Evolutionary conservation across 2,113 vertebrate genomes (phyloP).

Genomic region (Polypterus bichir): DNA sequence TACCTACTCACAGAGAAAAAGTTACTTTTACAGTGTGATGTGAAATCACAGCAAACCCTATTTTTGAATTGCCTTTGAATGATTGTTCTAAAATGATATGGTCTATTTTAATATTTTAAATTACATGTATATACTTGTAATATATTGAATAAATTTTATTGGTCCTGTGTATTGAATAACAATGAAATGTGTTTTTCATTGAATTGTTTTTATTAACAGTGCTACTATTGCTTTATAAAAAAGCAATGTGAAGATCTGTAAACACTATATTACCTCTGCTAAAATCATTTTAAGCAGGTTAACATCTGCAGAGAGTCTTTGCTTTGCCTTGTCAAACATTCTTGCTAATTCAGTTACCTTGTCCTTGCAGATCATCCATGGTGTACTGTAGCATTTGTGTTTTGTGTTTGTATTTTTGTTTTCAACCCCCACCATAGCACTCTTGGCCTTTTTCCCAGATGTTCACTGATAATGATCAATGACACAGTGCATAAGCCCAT

Average conservation of each 20-base stretch:
- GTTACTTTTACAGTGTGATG: slow-evolving; percentile 57
- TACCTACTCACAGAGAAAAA: slow-evolving; percentile 53
- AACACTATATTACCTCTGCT: too few species aligned
- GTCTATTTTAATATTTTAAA: slow-evolving; percentile 99
- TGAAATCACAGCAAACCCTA: slow-evolving; percentile 79
- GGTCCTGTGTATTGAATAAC: slow-evolving; percentile 68
- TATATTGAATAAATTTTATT: slow-evolving; percentile 99
- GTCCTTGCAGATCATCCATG: too few species aligned
- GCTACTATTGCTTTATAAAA: slow-evolving; percentile 31
- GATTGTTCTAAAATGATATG: slow-evolving; percentile 90
- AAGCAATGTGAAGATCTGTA: slow-evolving; percentile 1
- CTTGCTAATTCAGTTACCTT: too few species aligned
- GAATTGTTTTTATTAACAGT: slow-evolving; percentile 27
- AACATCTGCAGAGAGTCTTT: too few species aligned
- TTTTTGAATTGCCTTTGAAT: slow-evolving; percentile 94
- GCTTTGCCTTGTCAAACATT: too few species aligned
- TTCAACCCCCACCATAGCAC: too few species aligned
- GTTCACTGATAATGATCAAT: too few species aligned
- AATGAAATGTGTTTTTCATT: slow-evolving; percentile 3
- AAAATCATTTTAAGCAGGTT: too few species aligned
- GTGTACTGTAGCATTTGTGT: too few species aligned
- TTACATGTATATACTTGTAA: slow-evolving; percentile 95
- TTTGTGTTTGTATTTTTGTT: too few species aligned
- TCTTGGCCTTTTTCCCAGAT: too few species aligned
- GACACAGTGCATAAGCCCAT: too few species aligned